These are phyloP conservation scores for Conger conger DNA, from an alignment of 2,113 vertebrate species.

Conservation along the genomic window DNA sequence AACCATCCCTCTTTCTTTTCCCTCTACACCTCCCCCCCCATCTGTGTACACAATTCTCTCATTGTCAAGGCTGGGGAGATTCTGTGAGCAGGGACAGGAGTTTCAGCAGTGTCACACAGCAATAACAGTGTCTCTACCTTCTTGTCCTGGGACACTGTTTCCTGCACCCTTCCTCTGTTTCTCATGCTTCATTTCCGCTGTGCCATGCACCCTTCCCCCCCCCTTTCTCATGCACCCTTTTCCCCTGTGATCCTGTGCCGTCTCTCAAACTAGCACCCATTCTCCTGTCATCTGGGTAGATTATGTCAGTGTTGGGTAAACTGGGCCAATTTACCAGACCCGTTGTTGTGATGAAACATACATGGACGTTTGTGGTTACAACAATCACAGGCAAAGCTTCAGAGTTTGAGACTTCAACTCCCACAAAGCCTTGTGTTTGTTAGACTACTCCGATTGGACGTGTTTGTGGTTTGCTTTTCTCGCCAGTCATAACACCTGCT, in stretches of 20 bases:
- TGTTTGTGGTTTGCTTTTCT: no score
- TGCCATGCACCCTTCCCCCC: background rate
- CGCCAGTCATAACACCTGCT: no score
- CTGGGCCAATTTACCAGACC: no score
- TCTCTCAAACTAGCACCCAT: background rate
- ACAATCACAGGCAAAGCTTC: no score
- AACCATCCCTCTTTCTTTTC: background rate
- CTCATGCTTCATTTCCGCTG: background rate
- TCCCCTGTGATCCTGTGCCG: background rate
- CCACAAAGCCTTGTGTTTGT: no score
- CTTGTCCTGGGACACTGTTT: background rate
- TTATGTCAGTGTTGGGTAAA: no score
- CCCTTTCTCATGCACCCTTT: background rate
- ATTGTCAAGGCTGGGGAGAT: conserved; percentile 7
- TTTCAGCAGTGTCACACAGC: background rate
- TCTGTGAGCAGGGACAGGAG: background rate
- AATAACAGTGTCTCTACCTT: background rate
- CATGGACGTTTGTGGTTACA: no score
- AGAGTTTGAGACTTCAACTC: no score
- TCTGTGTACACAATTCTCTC: conserved; percentile 24
- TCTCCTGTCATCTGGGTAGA: background rate
- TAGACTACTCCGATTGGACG: no score
- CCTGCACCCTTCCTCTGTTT: background rate
- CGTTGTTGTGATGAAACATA: no score
- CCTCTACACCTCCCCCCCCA: background rate